Base-by-base conservation (phyloP, 2,797 vertebrate genomes). In the Lepilemur septentrionalis region DNA sequence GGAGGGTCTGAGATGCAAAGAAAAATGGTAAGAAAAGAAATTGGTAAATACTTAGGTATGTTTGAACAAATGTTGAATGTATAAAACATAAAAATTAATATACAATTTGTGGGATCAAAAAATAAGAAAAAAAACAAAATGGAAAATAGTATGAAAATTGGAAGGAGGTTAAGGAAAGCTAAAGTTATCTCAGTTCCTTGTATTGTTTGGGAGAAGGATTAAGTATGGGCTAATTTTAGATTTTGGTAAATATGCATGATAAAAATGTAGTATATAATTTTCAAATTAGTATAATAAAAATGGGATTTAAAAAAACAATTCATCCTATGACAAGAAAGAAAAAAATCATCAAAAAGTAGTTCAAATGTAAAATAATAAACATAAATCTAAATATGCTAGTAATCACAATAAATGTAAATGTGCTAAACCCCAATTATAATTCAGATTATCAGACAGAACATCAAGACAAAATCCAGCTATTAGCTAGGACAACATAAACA, bases 301-400 rank as follows among this genome's bases (percentile, higher is more conserved):
- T n/a, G 22, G 20, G 20, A 30, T 79, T 48, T 46, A 43, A 48
- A 94, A 69, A 91, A 43, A 22, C 38, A 86, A 65, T 79, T 72
- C 18, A 80, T 55, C 52, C 38, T 70, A 48, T 32, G 55, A 92
- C 25, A 88, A 72, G 10, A 65, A 65, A 95, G 18, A 7, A 72
- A 46, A 91, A 65, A 85, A 30, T 43, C 35, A 85, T 23, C 80
- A 69, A 82, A 69, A 93, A 55, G 5, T n/a, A 25, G 41, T 72
- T 86, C n/a, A 57, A 79, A 94, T 79, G 79, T 25, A 96, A 94
- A 57, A 91, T 80, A 28, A 93, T 80, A 83, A 82, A 72, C 12
- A n/a, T 65, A 94, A 70, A 81, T 75, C 30, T 63, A 82, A 72
- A 73, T 67, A 67, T 55, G 38, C 4, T 32, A 78, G 28, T 38